Evolutionary conservation across 2,797 vertebrate species (phyloP).

Genomic region (Parambassis ranga): DNA sequence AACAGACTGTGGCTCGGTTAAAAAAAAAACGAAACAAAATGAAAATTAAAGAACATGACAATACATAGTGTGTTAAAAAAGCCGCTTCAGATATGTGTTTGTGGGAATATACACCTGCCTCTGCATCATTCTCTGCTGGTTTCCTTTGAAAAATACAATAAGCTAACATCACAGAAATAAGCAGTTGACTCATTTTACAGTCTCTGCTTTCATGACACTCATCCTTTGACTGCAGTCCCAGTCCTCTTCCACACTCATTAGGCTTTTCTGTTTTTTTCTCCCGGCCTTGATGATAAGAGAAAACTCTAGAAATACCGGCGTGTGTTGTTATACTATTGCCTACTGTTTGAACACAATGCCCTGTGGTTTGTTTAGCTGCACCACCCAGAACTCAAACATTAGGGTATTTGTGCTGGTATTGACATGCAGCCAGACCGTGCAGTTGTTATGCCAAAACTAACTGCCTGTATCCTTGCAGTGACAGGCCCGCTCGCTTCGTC

Average conservation of each 20-base stretch:
- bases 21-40: neutral
- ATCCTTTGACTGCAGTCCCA: conserved; percentile 42
- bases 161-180: conserved; percentile 10
- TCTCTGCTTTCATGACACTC: conserved; percentile 25
- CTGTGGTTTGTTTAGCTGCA: conserved; percentile 62
- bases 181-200: conserved; percentile 16
- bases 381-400: conserved; percentile 68
- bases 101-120: conserved; percentile 16
- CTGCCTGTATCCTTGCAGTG: conserved; percentile 47
- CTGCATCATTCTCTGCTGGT: neutral
- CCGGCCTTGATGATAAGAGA: conserved; percentile 23
- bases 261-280: conserved; percentile 9
- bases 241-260: conserved; percentile 28
- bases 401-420: conserved; percentile 56
- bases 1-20: too few relatives aligned
- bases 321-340: conserved; percentile 26
- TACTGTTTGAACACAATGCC: conserved; percentile 61
- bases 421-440: conserved; percentile 49
- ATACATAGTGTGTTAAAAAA: neutral
- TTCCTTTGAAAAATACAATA: conserved; percentile 23
- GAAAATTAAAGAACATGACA: conserved; percentile 29
- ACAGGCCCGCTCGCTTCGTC: conserved; percentile 34
- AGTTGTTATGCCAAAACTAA: conserved; percentile 62
- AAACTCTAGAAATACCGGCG: conserved; percentile 32
- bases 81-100: neutral